Evolutionary conservation across 2,113 vertebrate genomes (phyloP), one percentile per base, ranked within the genome.

Genomic region (Podarcis raffonei): DNA sequence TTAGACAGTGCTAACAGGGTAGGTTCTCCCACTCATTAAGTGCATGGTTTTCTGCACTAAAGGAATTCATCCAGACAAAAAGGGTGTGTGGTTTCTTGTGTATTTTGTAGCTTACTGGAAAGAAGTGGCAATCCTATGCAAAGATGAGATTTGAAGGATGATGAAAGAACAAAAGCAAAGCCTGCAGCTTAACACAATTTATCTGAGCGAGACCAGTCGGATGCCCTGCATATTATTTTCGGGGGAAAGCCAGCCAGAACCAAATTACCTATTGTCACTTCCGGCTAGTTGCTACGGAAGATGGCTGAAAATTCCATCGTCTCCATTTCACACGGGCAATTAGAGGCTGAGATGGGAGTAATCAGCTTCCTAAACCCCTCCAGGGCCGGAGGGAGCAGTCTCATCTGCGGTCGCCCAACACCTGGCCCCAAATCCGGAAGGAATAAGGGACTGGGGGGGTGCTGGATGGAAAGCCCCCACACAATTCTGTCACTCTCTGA

Each of bases 91-190:
- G 15, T 62, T 75, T 75, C 0, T 66, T 66, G 35, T 75, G 6
- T 32, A 9, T 59, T 35, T 15, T 77, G 39, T 2, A 30, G 30
- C 11, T 27, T 77, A 22, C 16, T 77, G 53, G 57, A 77, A 11
- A n/a, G 57, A 83, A 9, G 23, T 62, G 68, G 65, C 27, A 66
- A 68, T 83, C 68, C 6, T 42, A 39, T 42, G 39, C 81, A 32
- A 78, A 53, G 48, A 53, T 53, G 48, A 53, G 48, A 53, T 53
- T 53, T 53, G 48, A 53, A 53, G 48, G 22, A 76, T 86, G 84
- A 39, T 22, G 78, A 30, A 85, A 9, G 86, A 86, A n/a, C 1
- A 59, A 90, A 89, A 90, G 66, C 42, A 72, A 23, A 22, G 65
- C 32, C 20, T 69, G 81, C n/a, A 86, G 37, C 35, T 68, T 48